A percentile compares a stretch with the other conserved stretches of the same genome.
Conservation (phyloP, 2,113 vertebrate genomes). For the Syrrhaptes paradoxus region DNA sequence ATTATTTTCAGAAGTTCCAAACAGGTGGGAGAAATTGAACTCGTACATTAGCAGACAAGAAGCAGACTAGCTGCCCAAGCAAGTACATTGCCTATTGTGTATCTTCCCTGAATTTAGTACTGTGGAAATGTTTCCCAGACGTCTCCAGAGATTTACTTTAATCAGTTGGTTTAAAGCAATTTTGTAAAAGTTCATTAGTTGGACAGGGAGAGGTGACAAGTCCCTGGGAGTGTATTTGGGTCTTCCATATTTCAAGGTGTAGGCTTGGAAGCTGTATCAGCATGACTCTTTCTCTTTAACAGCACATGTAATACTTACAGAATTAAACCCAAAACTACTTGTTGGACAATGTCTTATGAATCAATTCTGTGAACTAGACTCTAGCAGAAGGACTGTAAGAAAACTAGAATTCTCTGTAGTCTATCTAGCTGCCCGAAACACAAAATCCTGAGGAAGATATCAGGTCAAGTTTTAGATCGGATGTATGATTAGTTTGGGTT, state of each 20-base stretch:
- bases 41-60: neutral
- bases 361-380: neutral
- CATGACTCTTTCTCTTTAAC: neutral
- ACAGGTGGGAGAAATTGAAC: neutral
- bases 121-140: neutral
- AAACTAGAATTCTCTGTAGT: neutral
- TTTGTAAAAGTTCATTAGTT: neutral
- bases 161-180: neutral
- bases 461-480: neutral
- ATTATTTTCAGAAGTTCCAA: neutral
- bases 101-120: neutral
- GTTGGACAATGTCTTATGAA: neutral
- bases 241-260: neutral
- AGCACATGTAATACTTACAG: neutral
- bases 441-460: neutral
- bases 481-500: neutral
- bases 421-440: neutral
- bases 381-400: neutral
- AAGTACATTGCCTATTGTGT: neutral
- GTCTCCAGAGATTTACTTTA: neutral
- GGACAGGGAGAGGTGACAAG: neutral
- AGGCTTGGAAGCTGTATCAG: neutral
- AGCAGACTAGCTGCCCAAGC: neutral
- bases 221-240: neutral
- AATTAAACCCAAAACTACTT: neutral